Conservation (phyloP, 2,797 vertebrate species). For the Lepus townsendii region DNA sequence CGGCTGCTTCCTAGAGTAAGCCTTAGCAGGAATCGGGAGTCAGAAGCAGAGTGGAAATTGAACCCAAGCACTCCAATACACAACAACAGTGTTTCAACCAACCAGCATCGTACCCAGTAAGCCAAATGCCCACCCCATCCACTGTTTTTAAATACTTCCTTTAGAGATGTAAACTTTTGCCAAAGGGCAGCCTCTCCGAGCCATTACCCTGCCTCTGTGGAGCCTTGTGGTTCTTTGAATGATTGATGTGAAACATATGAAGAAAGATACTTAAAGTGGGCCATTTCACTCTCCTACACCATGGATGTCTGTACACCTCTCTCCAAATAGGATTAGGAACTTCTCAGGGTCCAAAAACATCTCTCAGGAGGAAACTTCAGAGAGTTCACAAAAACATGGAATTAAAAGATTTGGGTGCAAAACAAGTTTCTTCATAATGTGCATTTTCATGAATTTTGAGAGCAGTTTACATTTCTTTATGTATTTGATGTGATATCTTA, state of each 20-base stretch:
- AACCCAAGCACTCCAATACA: too few relatives aligned
- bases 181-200: background rate
- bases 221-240: background rate
- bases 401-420: too few relatives aligned
- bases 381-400: too few relatives aligned
- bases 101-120: too few relatives aligned
- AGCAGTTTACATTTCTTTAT: background rate
- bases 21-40: too few relatives aligned
- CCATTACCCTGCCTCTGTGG: background rate
- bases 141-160: background rate
- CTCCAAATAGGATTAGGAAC: background rate
- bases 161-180: background rate
- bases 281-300: background rate
- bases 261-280: background rate
- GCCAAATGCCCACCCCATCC: too few relatives aligned
- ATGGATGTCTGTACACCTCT: background rate
- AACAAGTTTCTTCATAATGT: too few relatives aligned
- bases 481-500: background rate
- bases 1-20: too few relatives aligned
- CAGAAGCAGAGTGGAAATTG: too few relatives aligned
- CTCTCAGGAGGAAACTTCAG: background rate
- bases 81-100: too few relatives aligned
- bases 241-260: background rate
- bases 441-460: too few relatives aligned
- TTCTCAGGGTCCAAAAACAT: background rate